Evolutionary conservation across 2,113 vertebrate species (phyloP).

Genomic region (Plestiodon gilberti): DNA sequence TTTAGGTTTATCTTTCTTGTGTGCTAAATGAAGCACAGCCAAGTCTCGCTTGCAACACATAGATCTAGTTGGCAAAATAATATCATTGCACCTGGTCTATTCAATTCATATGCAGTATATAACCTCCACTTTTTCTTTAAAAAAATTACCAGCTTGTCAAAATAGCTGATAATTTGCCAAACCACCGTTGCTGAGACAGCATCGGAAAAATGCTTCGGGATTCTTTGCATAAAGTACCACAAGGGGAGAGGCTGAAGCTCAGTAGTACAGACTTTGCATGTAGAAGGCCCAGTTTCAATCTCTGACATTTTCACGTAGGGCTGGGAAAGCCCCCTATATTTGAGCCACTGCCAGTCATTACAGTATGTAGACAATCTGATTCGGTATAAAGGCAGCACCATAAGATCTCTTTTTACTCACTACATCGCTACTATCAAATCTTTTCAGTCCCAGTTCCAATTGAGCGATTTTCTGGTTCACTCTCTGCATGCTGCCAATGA

Average conservation of each 20-base stretch:
- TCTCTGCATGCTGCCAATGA: constrained; percentile 54
- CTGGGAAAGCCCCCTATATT: no score
- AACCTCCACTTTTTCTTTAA: not conserved
- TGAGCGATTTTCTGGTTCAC: constrained; percentile 42
- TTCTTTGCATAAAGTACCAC: no score
- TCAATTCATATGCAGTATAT: not conserved
- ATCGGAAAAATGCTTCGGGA: no score
- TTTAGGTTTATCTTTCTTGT: not conserved
- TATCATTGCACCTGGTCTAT: not conserved
- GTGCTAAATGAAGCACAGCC: not conserved
- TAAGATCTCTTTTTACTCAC: constrained; percentile 39
- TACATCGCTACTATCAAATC: not conserved
- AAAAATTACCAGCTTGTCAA: not conserved
- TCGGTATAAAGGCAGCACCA: not conserved
- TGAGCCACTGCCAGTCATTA: no score
- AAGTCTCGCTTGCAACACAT: not conserved
- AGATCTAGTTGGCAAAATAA: not conserved
- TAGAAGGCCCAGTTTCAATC: no score
- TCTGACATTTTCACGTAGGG: no score
- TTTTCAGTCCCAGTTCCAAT: constrained; percentile 13
- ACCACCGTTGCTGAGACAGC: not conserved
- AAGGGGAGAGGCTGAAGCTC: no score
- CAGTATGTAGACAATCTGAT: no score
- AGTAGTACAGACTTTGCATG: no score
- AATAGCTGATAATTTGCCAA: constrained; percentile 2